Evolutionary conservation across 2,888 invertebrate species (phyloP), one percentile per base, ranked within the genome.

Genomic region (Tuberolachnus salignus): DNA sequence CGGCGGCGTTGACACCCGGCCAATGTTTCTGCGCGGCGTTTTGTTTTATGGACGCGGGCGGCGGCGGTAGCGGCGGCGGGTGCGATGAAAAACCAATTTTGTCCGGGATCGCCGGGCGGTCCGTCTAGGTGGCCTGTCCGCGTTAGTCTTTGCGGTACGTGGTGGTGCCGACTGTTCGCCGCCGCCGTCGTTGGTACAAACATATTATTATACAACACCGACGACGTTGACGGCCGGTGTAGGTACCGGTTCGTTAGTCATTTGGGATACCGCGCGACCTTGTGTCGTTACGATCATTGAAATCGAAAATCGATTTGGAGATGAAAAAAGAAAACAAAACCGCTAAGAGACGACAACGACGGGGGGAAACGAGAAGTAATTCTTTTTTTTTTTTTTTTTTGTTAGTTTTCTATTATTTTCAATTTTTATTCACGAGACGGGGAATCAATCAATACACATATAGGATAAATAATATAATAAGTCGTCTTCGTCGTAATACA

Each of bases 191-290:
- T 44, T 3, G 11, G 19, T 23, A 13, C 13, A 6, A 23, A 57
- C 57, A 2, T 8, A 53, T 9, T 21, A 53, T 9, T 21, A 21
- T 13, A 63, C n/a, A 63, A 11, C n/a, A 44, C 6, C n/a, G 53
- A 1, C 55, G 46, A 66, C 46, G 64, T 14, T 14, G 26, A 51
- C 21, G 55, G n/a, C 49, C 23, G 46, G 51, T 63, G 21, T 64
- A 34, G 34, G 34, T 46, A 75, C 57, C n/a, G 75, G 75, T 78
- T 78, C 75, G 34, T 78, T 78, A 67, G 66, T 19, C 67, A 67
- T 78, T 78, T 78, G 34, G 75, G 67, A 78, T 67, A 78, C 34
- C 44, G 46, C 44, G 46, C 59, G 67, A 49, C 75, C 75, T 78
- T 78, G 75, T 57, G 49, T 59, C 49, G 23, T 57, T 66, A 46